Evolutionary conservation across 2,113 vertebrate species (phyloP), one percentile per base, ranked within the genome.

Genomic region (Chionis minor): DNA sequence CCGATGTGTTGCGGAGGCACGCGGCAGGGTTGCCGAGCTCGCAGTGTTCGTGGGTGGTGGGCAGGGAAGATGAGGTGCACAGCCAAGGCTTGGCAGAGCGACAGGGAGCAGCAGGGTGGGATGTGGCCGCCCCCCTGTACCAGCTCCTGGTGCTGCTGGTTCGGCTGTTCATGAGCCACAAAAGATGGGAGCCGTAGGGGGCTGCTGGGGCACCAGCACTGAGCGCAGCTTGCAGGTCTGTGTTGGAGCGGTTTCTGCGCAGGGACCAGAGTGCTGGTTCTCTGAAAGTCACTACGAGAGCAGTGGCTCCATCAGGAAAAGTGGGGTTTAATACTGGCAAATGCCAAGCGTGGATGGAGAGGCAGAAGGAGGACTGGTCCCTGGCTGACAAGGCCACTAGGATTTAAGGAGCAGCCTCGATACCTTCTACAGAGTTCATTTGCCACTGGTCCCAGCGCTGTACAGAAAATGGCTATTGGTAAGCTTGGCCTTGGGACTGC

Each of bases 51-150:
- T 30, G 55, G 59, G 61, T 40, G 61, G 67, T n/a, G 42, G 61
- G 85, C 54, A 70, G 65, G 45, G 80, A 71, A 47, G 69, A 62
- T 17, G 80, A 85, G 8, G 24, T 78, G 55, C 1, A 0, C 35
- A 33, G 63, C 51, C 0, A 0, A 5, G 59, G 19, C n/a, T 38
- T 3, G 9, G 71, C 42, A 12, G n/a, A 69, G n/a, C 73, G 55
- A 11, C 73, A 44, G 45, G 0, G 0, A 81, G 42, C 0, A 9
- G 12, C 0, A 0, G 77, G 65, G 40, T 2, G 14, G 65, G 74
- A 49, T 0, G 0, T 17, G 45, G 52, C 56, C 5, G 2, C 56
- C 14, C 0, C 1, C 30, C 42, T 62, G 14, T 40, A 65, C 59
- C 59, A 51, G 35, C 26, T 73, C 58, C 35, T 62, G 59, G n/a